Percentiles rank a stretch among this genome's conserved stretches.
phyloP scores from a whole-genome alignment of 1,140 invertebrate species.

The Drosophila varians region DNA sequence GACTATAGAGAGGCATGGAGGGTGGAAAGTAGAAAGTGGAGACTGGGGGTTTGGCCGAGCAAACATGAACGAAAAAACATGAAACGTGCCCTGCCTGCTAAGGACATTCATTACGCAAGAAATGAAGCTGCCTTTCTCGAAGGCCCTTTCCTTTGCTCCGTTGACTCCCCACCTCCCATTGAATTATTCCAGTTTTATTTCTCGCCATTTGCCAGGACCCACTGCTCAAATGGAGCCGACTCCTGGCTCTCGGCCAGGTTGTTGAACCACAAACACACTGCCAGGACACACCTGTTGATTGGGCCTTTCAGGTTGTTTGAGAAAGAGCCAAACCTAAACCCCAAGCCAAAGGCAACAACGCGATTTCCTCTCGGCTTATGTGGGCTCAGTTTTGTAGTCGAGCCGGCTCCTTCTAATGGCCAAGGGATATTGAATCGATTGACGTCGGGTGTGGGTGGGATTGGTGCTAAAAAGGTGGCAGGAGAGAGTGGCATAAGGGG shows the following conservation, averaged over 20 bases:
- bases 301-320: slow-evolving; percentile 42
- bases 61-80: slow-evolving; percentile 73
- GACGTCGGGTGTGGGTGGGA: background rate
- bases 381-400: slow-evolving; percentile 56
- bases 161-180: no score
- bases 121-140: slow-evolving; percentile 57
- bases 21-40: background rate
- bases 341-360: slow-evolving; percentile 11
- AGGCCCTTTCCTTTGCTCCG: no score
- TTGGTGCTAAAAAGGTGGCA: background rate
- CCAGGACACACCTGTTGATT: slow-evolving; percentile 46
- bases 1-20: background rate
- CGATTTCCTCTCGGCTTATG: slow-evolving; percentile 58
- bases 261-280: slow-evolving; percentile 65
- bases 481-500: background rate
- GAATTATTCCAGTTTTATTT: slow-evolving; percentile 77
- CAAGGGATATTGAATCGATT: slow-evolving; percentile 51
- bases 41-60: slow-evolving; percentile 38
- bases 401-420: slow-evolving; percentile 52
- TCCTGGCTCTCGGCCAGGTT: slow-evolving; percentile 53
- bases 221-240: slow-evolving; percentile 25
- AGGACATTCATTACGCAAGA: slow-evolving; percentile 77
- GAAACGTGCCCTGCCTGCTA: slow-evolving; percentile 75
- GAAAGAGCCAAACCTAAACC: slow-evolving; percentile 17
- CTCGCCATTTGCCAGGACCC: slow-evolving; percentile 47